phyloP scores from a whole-genome alignment of 2,113 vertebrate species.

The Heliornis fulica region DNA sequence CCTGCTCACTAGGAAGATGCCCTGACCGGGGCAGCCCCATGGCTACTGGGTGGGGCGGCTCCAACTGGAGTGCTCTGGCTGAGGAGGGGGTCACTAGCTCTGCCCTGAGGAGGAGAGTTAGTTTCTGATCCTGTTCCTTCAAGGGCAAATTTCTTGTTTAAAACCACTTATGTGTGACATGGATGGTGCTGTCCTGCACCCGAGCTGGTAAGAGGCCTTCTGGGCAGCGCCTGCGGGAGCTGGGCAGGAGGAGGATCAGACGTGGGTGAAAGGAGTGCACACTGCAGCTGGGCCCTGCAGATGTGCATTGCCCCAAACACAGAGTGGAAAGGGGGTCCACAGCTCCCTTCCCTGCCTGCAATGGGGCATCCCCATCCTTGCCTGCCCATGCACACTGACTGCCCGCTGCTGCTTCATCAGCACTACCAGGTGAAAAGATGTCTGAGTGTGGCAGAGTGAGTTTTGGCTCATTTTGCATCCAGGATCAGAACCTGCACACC shows the following conservation, averaged over 20 bases:
- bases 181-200: background rate
- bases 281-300: background rate
- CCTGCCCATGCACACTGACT: background rate
- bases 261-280: fast-evolving
- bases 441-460: background rate
- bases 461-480: background rate
- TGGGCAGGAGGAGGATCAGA: background rate
- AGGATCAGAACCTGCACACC: background rate
- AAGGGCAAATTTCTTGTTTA: background rate
- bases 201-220: background rate
- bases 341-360: background rate
- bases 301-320: too few relatives aligned
- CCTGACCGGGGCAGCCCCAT: background rate
- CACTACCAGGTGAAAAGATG: fast-evolving
- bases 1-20: background rate
- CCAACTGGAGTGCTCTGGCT: background rate
- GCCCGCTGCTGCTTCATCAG: background rate
- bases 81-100: background rate
- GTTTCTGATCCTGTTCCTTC: background rate
- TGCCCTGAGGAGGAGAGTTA: background rate
- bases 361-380: background rate
- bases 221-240: background rate
- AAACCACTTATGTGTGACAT: background rate
- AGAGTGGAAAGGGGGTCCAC: background rate
- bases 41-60: background rate